Conservation (phyloP, 2,888 invertebrate genomes). For the Drosophila crucigera region DNA sequence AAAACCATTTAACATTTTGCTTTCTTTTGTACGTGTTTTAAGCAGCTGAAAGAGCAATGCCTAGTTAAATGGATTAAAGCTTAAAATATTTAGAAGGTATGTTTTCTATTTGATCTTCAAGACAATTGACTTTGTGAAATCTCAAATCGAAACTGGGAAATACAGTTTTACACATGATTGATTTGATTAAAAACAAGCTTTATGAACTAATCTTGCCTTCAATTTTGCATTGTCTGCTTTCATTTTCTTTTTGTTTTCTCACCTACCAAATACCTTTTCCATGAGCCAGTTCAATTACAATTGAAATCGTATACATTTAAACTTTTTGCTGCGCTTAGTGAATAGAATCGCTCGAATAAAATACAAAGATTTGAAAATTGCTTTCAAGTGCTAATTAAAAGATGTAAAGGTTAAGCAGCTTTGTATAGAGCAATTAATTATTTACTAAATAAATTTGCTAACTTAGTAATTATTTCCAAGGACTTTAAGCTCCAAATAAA, state of each 20-base stretch:
- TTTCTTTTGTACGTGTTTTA: neutral
- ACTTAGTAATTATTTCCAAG: neutral
- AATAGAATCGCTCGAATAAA: neutral
- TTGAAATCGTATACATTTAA: neutral
- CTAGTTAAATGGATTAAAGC: neutral
- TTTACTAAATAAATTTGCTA: constrained; percentile 1
- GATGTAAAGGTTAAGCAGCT: neutral
- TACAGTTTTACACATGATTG: neutral
- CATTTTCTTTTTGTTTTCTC: neutral
- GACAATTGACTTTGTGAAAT: neutral
- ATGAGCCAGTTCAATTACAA: neutral
- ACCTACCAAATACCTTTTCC: neutral
- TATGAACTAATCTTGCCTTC: neutral
- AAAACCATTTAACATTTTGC: neutral
- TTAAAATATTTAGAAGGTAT: neutral
- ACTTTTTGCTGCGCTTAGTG: neutral
- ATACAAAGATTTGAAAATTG: neutral
- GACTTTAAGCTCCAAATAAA: constrained; percentile 3
- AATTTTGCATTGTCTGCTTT: neutral
- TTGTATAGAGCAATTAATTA: neutral
- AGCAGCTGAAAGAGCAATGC: neutral
- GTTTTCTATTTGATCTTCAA: neutral
- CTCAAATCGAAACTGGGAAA: neutral
- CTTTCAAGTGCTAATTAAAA: neutral
- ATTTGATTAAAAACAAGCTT: neutral